Base-by-base conservation (phyloP, 2,888 invertebrate species). In the Chymomyza amoena region DNA sequence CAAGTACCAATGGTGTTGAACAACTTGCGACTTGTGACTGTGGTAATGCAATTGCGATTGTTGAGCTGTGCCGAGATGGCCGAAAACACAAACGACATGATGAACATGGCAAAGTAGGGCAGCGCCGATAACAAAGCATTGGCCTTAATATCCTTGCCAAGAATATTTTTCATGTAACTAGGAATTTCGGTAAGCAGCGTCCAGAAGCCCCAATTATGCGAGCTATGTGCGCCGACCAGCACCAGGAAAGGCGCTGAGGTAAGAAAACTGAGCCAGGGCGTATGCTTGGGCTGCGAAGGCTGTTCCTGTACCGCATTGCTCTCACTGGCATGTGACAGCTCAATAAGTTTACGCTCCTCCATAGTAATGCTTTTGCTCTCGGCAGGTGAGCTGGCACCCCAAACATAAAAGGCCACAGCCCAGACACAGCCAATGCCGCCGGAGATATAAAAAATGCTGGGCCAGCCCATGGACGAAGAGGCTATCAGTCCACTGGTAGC, bases 101-200 rank as follows among this genome's bases (percentile, higher is more conserved):
- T 71, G 93, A 95, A 96, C 92, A 96, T 95, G 0, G 93, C 93
- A 25, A 96, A 91, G 89, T 97, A 96, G 0, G 96, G 96, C 32
- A 96, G 88, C 0, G 95, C 94, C 0, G 96, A 96, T 0, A 95
- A 89, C 6, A 94, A 79, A 4, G 95, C 95, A 82, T 95, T 95
- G 93, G 93, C 92, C 90, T 95, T 94, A 25, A 97, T 95, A 68
- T 96, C 93, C 80, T 95, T 95, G 64, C 93, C 92, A 2, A 97
- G 93, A 4, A 96, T 94, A 60, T 94, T 93, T 79, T 94, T 94
- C 94, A 97, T 95, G 89, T 96, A 97, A 0, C 95, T 94, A 0
- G 97, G 97, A 84, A 96, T 95, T 90, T 97, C 95, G 0, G 96
- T 96, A 1, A 97, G 92, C 32, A 97, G 92, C 32, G 96, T 96